phyloP scores from a whole-genome alignment of 2,113 vertebrate genomes.

The Edolisoma coerulescens region DNA sequence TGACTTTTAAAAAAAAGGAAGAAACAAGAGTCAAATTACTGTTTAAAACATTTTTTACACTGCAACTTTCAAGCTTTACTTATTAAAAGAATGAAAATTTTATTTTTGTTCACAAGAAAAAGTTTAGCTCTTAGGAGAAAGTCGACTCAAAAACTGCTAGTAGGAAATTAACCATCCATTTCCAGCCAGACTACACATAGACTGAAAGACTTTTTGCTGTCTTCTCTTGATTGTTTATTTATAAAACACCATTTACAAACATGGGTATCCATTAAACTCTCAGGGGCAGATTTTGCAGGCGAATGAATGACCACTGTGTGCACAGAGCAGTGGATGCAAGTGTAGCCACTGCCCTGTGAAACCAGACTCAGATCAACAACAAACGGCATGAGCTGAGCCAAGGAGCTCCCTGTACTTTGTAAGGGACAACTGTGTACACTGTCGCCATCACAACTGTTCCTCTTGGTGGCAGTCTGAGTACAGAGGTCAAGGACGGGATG shows the following conservation, averaged over 20 bases:
- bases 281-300: not conserved
- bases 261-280: not conserved
- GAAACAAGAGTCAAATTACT: not conserved
- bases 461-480: constrained; percentile 22
- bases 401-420: not conserved
- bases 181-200: not conserved
- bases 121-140: not conserved
- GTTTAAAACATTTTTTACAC: not conserved
- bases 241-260: not conserved
- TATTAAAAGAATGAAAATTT: not conserved
- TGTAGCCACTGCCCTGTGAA: not conserved
- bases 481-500: constrained; percentile 39
- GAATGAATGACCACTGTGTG: not conserved
- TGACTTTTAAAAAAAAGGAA: not conserved
- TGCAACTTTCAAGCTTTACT: not conserved
- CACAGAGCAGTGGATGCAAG: not conserved
- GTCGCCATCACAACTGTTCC: constrained; percentile 3
- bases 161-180: not conserved
- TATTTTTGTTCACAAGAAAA: not conserved
- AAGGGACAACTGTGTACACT: not conserved
- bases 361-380: not conserved
- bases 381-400: not conserved
- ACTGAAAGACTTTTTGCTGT: not conserved
- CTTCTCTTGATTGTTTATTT: not conserved
- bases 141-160: not conserved